Evolutionary conservation across 2,797 vertebrate genomes (phyloP).

Genomic region (Sebastes dallii): DNA sequence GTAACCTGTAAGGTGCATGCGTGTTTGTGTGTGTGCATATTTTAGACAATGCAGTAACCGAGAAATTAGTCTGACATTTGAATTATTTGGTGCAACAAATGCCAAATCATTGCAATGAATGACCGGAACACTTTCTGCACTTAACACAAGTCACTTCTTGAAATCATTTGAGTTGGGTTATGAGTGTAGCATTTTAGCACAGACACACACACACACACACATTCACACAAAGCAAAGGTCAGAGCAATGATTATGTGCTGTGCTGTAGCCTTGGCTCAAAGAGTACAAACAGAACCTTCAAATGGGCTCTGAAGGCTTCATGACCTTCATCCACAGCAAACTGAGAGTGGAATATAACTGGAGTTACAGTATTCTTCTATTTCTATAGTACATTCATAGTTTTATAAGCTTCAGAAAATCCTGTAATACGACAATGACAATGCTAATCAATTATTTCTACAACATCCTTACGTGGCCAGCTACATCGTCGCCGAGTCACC

Average conservation of each 20-base stretch:
- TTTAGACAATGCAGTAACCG: too few relatives aligned
- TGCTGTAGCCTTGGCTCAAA: background rate
- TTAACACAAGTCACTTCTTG: background rate
- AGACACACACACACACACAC: background rate
- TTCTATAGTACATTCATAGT: background rate
- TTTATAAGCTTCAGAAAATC: background rate
- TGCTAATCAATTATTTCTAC: background rate
- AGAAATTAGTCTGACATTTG: conserved; percentile 1
- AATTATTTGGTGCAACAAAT: conserved; percentile 1
- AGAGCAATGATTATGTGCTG: background rate
- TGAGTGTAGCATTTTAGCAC: background rate
- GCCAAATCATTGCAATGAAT: background rate
- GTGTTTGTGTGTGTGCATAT: too few relatives aligned
- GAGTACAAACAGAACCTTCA: background rate
- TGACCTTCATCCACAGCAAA: background rate
- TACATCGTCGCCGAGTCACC: too few relatives aligned
- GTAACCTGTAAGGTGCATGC: too few relatives aligned
- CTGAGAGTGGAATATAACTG: background rate
- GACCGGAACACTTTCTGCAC: background rate
- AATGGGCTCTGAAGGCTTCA: background rate
- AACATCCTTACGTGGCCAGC: background rate
- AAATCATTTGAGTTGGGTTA: background rate
- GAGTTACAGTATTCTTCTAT: background rate
- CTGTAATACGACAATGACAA: background rate
- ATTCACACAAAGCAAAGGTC: background rate